Conservation (phyloP, 1,140 invertebrate genomes). For the Episyrphus balteatus region DNA sequence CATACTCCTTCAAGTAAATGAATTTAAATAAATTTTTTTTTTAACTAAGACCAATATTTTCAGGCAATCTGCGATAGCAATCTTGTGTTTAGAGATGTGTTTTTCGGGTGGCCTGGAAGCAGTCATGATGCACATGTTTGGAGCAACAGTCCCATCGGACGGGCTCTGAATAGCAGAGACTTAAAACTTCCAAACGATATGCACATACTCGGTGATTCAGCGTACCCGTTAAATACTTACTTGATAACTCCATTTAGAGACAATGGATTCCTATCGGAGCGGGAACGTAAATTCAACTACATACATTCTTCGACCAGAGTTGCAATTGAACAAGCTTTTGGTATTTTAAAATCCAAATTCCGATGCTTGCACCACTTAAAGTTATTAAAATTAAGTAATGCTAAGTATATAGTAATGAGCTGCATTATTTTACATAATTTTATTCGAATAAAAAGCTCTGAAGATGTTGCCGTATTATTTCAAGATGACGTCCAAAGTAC, state of each 20-base stretch:
- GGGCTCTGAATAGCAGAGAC: not conserved
- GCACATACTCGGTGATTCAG: slow-evolving; percentile 1
- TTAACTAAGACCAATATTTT: not conserved
- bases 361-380: slow-evolving; percentile 1
- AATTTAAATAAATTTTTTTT: not conserved
- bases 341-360: slow-evolving; percentile 6
- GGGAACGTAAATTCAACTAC: slow-evolving; percentile 3
- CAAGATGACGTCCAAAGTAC: not conserved
- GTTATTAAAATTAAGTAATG: not conserved
- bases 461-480: not conserved
- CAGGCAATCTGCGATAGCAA: not conserved
- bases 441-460: not conserved
- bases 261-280: not conserved
- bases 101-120: not conserved
- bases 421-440: not conserved
- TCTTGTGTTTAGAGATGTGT: not conserved
- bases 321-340: slow-evolving; percentile 5
- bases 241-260: slow-evolving; percentile 3
- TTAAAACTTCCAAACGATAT: not conserved
- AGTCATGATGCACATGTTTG: not conserved
- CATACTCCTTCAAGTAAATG: not conserved
- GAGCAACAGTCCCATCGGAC: not conserved
- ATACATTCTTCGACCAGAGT: not conserved
- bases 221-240: not conserved
- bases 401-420: not conserved